A percentile compares a stretch with the other conserved stretches of the same genome.
These are phyloP conservation scores for Aplochiton taeniatus DNA, from an alignment of 2,797 vertebrate genomes.

Conservation along the genomic window DNA sequence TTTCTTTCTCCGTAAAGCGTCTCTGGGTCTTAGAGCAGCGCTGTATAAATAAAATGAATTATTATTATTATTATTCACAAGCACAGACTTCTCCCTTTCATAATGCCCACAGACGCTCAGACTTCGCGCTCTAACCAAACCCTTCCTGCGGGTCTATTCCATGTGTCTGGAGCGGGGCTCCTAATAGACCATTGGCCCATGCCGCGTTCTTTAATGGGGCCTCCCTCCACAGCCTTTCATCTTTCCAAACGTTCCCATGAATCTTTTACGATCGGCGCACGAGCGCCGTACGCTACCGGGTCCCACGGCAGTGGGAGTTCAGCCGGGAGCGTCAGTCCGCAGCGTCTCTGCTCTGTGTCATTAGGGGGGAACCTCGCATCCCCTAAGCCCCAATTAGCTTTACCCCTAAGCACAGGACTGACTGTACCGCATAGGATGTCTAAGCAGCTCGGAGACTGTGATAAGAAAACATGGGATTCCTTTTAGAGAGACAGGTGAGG, in stretches of 20 bases:
- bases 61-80: too few relatives aligned
- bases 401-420: too few relatives aligned
- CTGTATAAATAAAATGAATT: too few relatives aligned
- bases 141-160: not conserved
- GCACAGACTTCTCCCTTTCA: too few relatives aligned
- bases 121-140: too few relatives aligned
- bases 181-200: slow-evolving; percentile 22
- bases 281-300: too few relatives aligned
- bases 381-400: slow-evolving; percentile 43
- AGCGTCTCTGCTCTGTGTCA: slow-evolving; percentile 24
- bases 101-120: too few relatives aligned
- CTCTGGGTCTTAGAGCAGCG: too few relatives aligned
- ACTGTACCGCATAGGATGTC: slow-evolving; percentile 19
- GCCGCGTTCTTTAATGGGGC: slow-evolving; percentile 16
- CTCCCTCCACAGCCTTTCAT: slow-evolving; percentile 46
- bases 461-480: slow-evolving; percentile 24
- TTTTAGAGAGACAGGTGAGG: slow-evolving; percentile 28
- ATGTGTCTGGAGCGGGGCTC: slow-evolving; percentile 2
- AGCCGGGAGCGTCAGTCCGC: slow-evolving; percentile 28
- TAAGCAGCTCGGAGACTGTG: slow-evolving; percentile 12
- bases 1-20: too few relatives aligned
- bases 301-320: slow-evolving; percentile 13
- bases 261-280: slow-evolving; percentile 56
- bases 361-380: slow-evolving; percentile 18
- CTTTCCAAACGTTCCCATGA: slow-evolving; percentile 40